Evolutionary conservation across 2,113 vertebrate genomes (phyloP).

Genomic region (Hippocampus mohnikei): DNA sequence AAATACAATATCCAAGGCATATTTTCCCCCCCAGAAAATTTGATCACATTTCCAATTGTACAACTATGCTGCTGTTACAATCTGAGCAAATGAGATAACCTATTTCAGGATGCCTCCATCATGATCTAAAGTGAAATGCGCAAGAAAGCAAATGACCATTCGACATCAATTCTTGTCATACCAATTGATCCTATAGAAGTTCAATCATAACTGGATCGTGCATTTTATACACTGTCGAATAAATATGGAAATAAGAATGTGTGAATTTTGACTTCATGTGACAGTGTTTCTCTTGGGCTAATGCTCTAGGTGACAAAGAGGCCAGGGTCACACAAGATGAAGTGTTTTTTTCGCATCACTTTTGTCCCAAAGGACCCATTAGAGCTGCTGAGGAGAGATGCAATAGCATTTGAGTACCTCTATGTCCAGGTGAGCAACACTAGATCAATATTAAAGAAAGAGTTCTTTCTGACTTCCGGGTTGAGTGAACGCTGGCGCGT

Average conservation of each 20-base stretch:
- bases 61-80: not conserved
- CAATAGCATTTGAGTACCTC: constrained; percentile 95
- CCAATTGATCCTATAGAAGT: not conserved
- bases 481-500: no score
- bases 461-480: no score
- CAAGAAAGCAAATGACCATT: not conserved
- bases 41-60: no score
- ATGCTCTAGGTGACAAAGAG: constrained; percentile 90
- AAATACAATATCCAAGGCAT: no score
- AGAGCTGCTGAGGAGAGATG: constrained; percentile 91
- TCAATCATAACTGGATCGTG: not conserved
- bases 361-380: constrained; percentile 98
- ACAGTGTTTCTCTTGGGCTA: constrained; percentile 30
- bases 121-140: not conserved
- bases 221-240: not conserved
- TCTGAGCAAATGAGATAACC: not conserved
- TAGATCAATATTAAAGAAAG: not conserved
- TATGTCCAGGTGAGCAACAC: constrained; percentile 86
- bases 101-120: not conserved
- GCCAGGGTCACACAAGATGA: constrained; percentile 95
- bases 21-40: no score
- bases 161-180: not conserved
- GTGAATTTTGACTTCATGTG: constrained; percentile 7
- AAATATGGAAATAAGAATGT: not conserved
- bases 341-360: constrained; percentile 95